Evolutionary conservation across 1,140 invertebrate genomes (phyloP), one percentile per base, ranked within the genome.

Genomic region (Brachionus asplanchnoidis): DNA sequence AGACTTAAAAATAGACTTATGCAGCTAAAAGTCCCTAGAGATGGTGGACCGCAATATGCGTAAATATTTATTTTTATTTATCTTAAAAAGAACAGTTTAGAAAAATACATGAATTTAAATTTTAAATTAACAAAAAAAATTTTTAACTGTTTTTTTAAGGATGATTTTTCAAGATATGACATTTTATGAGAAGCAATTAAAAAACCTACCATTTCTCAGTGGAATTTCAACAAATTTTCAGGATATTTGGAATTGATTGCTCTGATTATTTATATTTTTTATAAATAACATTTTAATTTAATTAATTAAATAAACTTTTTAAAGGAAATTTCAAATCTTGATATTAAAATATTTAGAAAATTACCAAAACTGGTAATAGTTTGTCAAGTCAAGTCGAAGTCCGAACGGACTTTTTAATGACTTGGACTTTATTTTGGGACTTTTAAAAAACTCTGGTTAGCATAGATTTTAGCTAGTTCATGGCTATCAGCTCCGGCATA

Each of bases 21-120:
- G 0, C 94, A 93, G 88, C 93, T 97, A 90, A 95, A 95, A 88
- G 95, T 98, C 85, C 93, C 93, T 26, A 97, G 96, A 87, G 95
- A 98, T 90, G 96, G 96, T 56, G 95, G 96, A 42, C 96, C 97
- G 0, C 95, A 97, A 88, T 96, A 98, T 89, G 96, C 53, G 79
- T 82, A 36, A 65, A 12, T 26, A 26, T 50, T 36, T 73, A 40
- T 12, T 5, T 20, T 75, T 14, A 36, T n/a, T 20, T 44, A 46
- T 65, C 56, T 9, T 20, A 23, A 65, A 12, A 8, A 77, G 9
- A 32, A 36, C 14, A 77, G 44, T n/a, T 77, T n/a, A 26, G 12
- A 36, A 36, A 36, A 36, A 7, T 0, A 28, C 26, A 28, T 28
- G 1, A 28, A 28, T 28, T 28, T 28, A 1, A 28, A 28, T 28